phyloP scores from a whole-genome alignment of 2,797 vertebrate species.

The Spondyliosoma cantharus region DNA sequence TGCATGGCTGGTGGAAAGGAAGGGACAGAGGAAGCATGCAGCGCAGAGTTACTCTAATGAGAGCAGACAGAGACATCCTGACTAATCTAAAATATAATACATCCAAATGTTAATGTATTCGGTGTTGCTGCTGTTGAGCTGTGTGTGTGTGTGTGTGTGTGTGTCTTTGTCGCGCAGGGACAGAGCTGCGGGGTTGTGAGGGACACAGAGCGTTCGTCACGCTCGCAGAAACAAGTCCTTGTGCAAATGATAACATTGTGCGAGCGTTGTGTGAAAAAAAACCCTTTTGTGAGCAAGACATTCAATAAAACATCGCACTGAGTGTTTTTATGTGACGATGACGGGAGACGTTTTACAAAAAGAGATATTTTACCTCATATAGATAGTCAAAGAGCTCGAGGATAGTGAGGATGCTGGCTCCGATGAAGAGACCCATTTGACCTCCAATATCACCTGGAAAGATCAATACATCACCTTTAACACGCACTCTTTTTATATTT shows the following conservation, averaged over 20 bases:
- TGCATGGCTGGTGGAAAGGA: constrained; percentile 9
- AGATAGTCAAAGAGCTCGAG: constrained; percentile 98
- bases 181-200: constrained; percentile 23
- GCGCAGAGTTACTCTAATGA: constrained; percentile 58
- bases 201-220: constrained; percentile 34
- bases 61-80: constrained; percentile 59
- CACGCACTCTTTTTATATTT: background rate
- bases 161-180: constrained; percentile 17
- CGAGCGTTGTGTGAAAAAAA: constrained; percentile 31
- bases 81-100: constrained; percentile 70
- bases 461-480: constrained; percentile 16
- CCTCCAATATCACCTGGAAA: constrained; percentile 95
- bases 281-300: constrained; percentile 10
- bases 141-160: constrained; percentile 17
- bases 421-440: constrained; percentile 99
- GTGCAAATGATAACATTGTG: constrained; percentile 23
- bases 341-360: background rate
- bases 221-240: constrained; percentile 35
- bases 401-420: constrained; percentile 97
- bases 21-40: constrained; percentile 13
- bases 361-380: constrained; percentile 90
- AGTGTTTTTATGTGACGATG: background rate
- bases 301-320: constrained; percentile 5
- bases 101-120: constrained; percentile 78
- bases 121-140: constrained; percentile 39